These are phyloP conservation scores for Sus cebifrons DNA, from an alignment of 2,797 vertebrate genomes.

Conservation along the genomic window DNA sequence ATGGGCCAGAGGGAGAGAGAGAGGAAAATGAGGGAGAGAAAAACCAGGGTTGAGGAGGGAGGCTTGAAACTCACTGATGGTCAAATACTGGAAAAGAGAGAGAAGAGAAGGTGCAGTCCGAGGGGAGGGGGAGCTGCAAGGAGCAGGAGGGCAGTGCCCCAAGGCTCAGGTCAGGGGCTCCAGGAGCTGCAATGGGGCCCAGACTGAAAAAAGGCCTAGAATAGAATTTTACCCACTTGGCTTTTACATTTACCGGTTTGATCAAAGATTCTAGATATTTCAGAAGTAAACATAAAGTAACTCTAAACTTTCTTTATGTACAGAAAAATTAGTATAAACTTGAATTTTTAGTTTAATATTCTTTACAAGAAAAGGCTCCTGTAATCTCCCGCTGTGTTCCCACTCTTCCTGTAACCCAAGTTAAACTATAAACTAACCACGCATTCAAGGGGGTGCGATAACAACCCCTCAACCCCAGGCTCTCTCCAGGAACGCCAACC, in stretches of 20 bases:
- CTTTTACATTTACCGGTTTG: background rate
- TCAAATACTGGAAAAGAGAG: background rate
- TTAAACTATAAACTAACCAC: slow-evolving; percentile 74
- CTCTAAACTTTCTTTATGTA: background rate
- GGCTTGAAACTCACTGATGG: background rate
- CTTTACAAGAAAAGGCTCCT: background rate
- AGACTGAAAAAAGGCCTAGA: background rate
- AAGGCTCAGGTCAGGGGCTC: accelerated
- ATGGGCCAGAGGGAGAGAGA: background rate
- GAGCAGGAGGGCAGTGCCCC: accelerated
- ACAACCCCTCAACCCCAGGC: accelerated
- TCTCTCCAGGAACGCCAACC: background rate
- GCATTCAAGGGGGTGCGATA: accelerated
- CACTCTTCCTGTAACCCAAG: slow-evolving; percentile 91
- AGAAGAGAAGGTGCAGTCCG: too few relatives aligned
- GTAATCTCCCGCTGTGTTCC: slow-evolving; percentile 84
- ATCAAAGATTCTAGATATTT: background rate
- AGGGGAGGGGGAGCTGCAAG: background rate
- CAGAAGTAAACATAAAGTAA: background rate
- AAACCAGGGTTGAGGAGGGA: background rate
- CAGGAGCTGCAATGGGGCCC: accelerated
- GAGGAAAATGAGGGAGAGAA: background rate
- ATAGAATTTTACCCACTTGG: background rate
- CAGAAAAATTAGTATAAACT: background rate
- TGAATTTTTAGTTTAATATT: slow-evolving; percentile 78